Base-by-base conservation (phyloP, 2,888 invertebrate species). In the Phyllotreta striolata region DNA sequence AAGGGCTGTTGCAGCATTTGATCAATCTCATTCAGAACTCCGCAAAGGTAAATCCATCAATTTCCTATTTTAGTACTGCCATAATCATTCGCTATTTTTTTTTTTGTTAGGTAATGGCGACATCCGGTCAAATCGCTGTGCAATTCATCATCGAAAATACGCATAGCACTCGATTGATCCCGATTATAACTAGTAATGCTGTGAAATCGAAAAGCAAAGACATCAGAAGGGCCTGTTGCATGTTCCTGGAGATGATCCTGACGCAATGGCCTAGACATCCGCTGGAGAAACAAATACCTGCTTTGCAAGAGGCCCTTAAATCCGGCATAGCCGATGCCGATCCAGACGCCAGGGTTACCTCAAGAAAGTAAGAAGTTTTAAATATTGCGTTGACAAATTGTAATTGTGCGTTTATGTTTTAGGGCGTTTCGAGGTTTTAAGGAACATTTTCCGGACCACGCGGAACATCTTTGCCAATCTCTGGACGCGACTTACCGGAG, bases 261-360 rank as follows among this genome's bases (percentile, higher is more conserved):
- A 91, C 92, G 73, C 88, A 89, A 41, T 99, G 98, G 98, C 88
- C 92, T n/a, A 86, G 91, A 0, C 86, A 88, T 71, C 85, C 89
- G 0, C 82, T 98, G 60, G 97, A 97, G 79, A 90, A 89, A 76
- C 93, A 96, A 78, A 87, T 92, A 47, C 82, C 85, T 0, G 82
- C 87, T 1, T 81, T 99, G 2, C 88, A 92, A 68, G 97, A 97
- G 70, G 90, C 93, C 0, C 88, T 98, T 13, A 87, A 90, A 66
- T 89, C 89, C 70, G 96, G 96, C 0, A 91, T 98, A 66, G 88
- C 90, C 1, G 98, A 99, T 85, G 97, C 98, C 0, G 98, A 99
- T 82, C 88, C 91, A 35, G 92, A 92, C 56, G 96, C 97, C 0
- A 83, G 98, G 71, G 89, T 89, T 7, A 87, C 87, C 74, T 91